Evolutionary conservation across 2,888 invertebrate species (phyloP), one percentile per base, ranked within the genome.

Genomic region (Linnaemya vulpina): DNA sequence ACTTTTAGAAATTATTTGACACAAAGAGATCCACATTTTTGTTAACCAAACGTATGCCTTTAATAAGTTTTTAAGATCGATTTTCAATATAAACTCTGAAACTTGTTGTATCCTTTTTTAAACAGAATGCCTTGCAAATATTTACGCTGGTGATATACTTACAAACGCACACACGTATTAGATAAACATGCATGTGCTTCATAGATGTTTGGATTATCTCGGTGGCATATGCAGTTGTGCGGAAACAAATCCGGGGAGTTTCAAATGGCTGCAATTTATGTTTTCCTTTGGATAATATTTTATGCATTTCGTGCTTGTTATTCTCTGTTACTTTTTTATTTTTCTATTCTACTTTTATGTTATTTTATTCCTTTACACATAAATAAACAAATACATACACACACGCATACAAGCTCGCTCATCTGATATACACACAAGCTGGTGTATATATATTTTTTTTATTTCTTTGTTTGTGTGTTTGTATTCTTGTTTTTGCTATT

Each of bases 231-330:
- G 86, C 87, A 86, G 85, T 87, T 88, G 84, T 87, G 89, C 88
- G 90, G 89, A 87, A 88, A 88, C 87, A 89, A 90, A 89, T 90
- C 90, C 91, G 88, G 88, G 87, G 88, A 88, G 88, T 88, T 89
- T 89, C 90, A 90, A 90, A 90, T 90, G 88, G 87, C 87, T 89
- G 89, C 90, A 91, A 91, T 90, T 90, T 90, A 91, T 91, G 90
- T 88, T 89, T 90, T 89, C 88, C 90, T 89, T 88, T 90, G 90
- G 89, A 89, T 89, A 62, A 84, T 84, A 81, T 84, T 84, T 86
- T 85, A 81, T 84, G 86, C 71, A 82, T 71, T 86, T 83, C 75
- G 83, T 85, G 80, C 63, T 74, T 79, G 78, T 55, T 80, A 67
- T 76, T 84, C 62, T 73, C 43, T 65, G 49, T 76, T 75, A 58